Conservation (phyloP, 2,888 invertebrate genomes). For the Fragum sueziense region DNA sequence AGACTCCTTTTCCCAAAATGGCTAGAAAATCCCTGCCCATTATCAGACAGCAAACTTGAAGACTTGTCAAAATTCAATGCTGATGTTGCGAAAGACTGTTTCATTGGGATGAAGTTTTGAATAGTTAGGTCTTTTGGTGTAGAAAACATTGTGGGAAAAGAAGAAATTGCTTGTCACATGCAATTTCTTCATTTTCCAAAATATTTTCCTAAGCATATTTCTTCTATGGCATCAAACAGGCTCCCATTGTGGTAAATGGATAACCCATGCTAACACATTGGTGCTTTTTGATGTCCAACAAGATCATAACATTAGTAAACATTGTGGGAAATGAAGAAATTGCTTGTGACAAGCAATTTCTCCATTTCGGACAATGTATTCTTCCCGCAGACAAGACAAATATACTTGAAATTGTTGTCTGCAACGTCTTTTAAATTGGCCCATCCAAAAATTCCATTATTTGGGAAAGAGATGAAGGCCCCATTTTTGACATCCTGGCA, state of each 20-base stretch:
- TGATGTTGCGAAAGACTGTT: neutral
- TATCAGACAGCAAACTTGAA: neutral
- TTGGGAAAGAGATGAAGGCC: neutral
- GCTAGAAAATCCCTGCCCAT: neutral
- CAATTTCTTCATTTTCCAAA: no score
- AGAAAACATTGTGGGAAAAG: no score
- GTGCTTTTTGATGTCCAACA: no score
- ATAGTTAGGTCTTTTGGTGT: no score
- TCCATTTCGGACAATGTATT: neutral
- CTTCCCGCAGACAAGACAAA: neutral
- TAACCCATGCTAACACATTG: neutral
- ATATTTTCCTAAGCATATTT: no score
- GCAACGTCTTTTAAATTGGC: no score
- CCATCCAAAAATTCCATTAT: no score
- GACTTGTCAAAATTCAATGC: neutral
- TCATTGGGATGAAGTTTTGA: neutral
- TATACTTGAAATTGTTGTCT: no score
- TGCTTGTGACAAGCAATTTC: neutral
- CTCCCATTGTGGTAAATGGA: neutral
- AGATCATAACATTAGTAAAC: neutral
- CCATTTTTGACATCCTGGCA: neutral
- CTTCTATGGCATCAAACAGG: neutral
- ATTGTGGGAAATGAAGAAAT: neutral
- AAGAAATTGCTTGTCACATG: no score
- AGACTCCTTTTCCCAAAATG: no score